Evolutionary conservation across 2,113 vertebrate genomes (phyloP), one percentile per base, ranked within the genome.

Genomic region (Sciurus niger): DNA sequence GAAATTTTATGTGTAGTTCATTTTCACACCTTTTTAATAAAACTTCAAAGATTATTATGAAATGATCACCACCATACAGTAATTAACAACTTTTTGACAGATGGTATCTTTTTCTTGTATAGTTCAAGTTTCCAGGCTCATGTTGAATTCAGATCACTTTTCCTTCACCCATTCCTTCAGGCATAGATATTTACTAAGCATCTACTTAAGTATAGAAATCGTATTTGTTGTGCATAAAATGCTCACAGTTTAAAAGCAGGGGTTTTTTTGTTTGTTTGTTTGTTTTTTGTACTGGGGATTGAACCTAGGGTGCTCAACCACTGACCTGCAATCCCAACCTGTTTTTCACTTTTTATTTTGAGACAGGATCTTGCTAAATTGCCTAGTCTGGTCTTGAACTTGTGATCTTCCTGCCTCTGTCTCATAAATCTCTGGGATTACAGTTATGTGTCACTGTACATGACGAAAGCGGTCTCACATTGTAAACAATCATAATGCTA

Each of bases 401-500:
- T 58, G 55, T 20, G 55, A 53, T 17, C 53, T 53, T 53, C 53
- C 53, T 53, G 53, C 53, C 53, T 58, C 55, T 22, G 20, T 58
- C 18, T 58, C 18, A 58, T 58, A 22, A 58, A 8, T 58, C 7
- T 3, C 55, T 58, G 55, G 55, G 55, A 58, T 58, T 58, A 58
- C 20, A 58, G 55, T 18, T 22, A 22, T 58, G 20, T 13, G 12
- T 4, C 55, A 58, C 55, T 22, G 20, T 58, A 58, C 55, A 6
- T 58, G 53, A 58, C 18, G 22, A 58, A 58, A 58, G 20, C 40
- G 25, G 6, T 3, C 3, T 40, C 60, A 74, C 90, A 3, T 89
- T 89, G 17, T 43, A 40, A 80, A 76, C 8, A 79, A 63, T 72
- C 89, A 55, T 48, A 90, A 53, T 90, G 65, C 46, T 87, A 93